Conservation (phyloP, 2,797 vertebrate genomes). For the Cygnus olor region DNA sequence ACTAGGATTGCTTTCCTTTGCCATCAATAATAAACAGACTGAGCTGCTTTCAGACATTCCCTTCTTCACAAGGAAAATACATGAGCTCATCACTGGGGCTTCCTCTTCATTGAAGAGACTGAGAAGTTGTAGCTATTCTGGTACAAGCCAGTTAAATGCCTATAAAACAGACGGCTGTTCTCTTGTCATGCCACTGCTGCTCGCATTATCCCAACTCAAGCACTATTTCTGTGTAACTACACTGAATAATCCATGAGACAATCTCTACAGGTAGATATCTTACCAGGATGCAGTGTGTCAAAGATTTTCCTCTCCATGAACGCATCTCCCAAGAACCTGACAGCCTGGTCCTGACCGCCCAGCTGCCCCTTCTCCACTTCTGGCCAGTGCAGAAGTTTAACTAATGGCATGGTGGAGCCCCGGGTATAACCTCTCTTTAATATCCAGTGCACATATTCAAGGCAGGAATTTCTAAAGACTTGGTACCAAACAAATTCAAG, state of each 20-base stretch:
- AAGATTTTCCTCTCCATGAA: background rate
- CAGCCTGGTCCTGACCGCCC: background rate
- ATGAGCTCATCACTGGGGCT: background rate
- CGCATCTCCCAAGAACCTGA: background rate
- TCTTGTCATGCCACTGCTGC: background rate
- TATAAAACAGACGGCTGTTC: background rate
- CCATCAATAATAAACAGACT: background rate
- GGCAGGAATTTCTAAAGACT: background rate
- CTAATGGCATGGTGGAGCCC: accelerated
- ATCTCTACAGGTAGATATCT: background rate
- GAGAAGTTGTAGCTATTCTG: background rate
- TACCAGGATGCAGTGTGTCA: background rate
- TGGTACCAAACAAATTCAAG: background rate
- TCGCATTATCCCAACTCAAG: background rate
- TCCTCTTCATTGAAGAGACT: background rate
- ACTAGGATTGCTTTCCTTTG: background rate
- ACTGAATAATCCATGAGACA: background rate
- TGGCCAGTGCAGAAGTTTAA: background rate
- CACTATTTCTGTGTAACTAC: background rate
- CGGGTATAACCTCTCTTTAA: background rate
- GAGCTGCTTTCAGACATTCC: background rate
- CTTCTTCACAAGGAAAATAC: background rate
- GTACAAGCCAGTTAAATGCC: background rate
- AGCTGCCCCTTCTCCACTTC: background rate
- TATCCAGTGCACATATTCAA: background rate